phyloP scores from a whole-genome alignment of 2,888 invertebrate species.

The Meandrusa payeni region DNA sequence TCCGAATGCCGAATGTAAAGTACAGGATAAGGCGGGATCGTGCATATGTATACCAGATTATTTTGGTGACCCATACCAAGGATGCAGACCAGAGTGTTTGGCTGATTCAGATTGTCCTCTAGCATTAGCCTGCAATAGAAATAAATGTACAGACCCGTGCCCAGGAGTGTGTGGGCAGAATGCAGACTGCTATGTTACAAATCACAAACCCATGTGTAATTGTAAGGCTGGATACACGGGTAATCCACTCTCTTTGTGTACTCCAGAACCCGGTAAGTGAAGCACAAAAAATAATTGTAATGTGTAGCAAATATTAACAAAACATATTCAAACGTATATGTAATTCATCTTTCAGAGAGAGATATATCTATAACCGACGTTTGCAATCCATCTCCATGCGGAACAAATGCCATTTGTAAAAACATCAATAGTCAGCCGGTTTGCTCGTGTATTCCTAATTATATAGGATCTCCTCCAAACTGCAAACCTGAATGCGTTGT shows the following conservation, averaged over 20 bases:
- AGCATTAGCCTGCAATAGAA: conserved; percentile 82
- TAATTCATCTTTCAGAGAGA: conserved; percentile 48
- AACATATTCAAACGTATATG: background rate
- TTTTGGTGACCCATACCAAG: conserved; percentile 88
- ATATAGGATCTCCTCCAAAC: conserved; percentile 83
- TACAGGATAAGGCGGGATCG: conserved; percentile 86
- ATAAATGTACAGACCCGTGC: conserved; percentile 85
- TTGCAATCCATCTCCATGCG: conserved; percentile 88
- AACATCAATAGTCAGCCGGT: conserved; percentile 86
- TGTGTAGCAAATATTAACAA: background rate
- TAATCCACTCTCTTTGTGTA: conserved; percentile 82
- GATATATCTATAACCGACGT: conserved; percentile 71
- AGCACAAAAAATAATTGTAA: background rate
- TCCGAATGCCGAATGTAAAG: conserved; percentile 86
- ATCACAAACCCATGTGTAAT: conserved; percentile 84
- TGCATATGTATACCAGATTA: conserved; percentile 86
- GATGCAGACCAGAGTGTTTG: conserved; percentile 85
- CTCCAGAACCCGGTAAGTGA: conserved; percentile 55
- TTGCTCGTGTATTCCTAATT: conserved; percentile 85
- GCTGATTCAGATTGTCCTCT: conserved; percentile 84
- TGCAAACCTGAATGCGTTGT: conserved; percentile 84
- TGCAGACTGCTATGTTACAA: conserved; percentile 83
- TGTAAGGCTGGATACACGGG: conserved; percentile 83
- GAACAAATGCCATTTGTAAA: conserved; percentile 85
- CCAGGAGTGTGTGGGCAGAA: conserved; percentile 85